Evolutionary conservation across 1,140 invertebrate species (phyloP), one percentile per base, ranked within the genome.

Genomic region (Drosophila parabipectinata): DNA sequence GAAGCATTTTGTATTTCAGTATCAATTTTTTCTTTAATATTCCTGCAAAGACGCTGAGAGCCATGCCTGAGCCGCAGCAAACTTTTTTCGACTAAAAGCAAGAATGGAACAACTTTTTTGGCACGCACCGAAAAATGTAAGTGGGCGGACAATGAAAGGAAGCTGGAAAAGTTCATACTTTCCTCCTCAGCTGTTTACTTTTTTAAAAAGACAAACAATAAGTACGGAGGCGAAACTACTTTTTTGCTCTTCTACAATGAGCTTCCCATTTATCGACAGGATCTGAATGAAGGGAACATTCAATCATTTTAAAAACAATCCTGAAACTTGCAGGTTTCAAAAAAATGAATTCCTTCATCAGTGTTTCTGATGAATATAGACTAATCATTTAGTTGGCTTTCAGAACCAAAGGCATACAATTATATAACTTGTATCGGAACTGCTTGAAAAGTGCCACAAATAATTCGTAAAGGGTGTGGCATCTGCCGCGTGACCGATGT

Each of bases 11-110:
- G 88, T 82, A 83, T 88, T 88, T 77, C 78, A 77, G 83, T 88
- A 88, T 88, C 79, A 83, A 88, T 88, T 88, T 88, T 88, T 77
- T 72, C 59, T 58, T 71, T 88, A 88, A 47, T 67, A 61, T 50
- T 67, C 3, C 47, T 28, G 8, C 28, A 72, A 21, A 21, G 18
- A 18, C 61, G 37, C 74, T 73, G 58, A 75, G 63, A 62, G 52
- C 71, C 72, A 58, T 58, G 66, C 72, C 80, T 69, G 60, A 45
- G 53, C 14, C 58, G 56, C 48, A 58, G 44, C 45, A 74, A 82
- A 82, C 74, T 77, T 87, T 85, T 37, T 37, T 37, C 34, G 34
- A 12, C 34, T 37, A 10, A 37, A 37, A 37, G 34, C 32, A 9
- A 34, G 34, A 37, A 34, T 34, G 10, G 34, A 37, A 37, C 34